Base-by-base conservation (phyloP, 2,888 invertebrate species). In the Frankliniella fusca region DNA sequence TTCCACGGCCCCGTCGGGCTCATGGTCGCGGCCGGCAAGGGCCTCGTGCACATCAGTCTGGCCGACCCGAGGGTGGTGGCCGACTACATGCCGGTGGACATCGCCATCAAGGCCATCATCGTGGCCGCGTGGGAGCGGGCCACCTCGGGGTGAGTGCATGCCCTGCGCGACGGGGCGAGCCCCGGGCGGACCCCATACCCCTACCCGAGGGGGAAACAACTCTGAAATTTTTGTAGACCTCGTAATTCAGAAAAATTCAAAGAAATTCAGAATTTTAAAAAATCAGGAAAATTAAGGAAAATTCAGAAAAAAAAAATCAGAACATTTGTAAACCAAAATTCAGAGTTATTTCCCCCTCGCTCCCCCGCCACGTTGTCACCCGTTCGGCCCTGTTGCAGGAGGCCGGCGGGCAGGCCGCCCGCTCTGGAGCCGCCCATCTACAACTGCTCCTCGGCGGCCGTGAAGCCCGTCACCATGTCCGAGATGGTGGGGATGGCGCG, bases 21-120 rank as follows among this genome's bases (percentile, higher is more conserved):
- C 81, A 86, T 95, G 83, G 88, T 93, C 0, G 95, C 93, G 0
- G 90, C 91, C 81, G 94, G 94, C 0, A 94, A 94, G 89, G 96
- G 97, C 18, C 90, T 97, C 3, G 88, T 96, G 85, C 91, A 95
- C 15, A 92, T 93, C 9, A 86, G 93, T 84, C 92, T 92, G 84
- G 91, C 91, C 0, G 90, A 93, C 82, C 89, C 91, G 0, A 87
- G 91, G 1, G 87, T 92, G 0, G 89, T 90, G 5, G 90, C 93
- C 0, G 96, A 97, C 87, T 94, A 93, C 83, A 92, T 96, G 81
- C 95, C 97, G 0, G 95, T 95, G 0, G 97, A 97, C 86, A 86
- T 94, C 0, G 92, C 93, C 0, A 93, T 94, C 65, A 95, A 93
- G 87, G 90, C 92, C 61, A 90, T 95, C 86, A 90, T 96, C 11